These are phyloP conservation scores for Lineus longissimus DNA, from an alignment of 1,140 invertebrate genomes.

Conservation along the genomic window DNA sequence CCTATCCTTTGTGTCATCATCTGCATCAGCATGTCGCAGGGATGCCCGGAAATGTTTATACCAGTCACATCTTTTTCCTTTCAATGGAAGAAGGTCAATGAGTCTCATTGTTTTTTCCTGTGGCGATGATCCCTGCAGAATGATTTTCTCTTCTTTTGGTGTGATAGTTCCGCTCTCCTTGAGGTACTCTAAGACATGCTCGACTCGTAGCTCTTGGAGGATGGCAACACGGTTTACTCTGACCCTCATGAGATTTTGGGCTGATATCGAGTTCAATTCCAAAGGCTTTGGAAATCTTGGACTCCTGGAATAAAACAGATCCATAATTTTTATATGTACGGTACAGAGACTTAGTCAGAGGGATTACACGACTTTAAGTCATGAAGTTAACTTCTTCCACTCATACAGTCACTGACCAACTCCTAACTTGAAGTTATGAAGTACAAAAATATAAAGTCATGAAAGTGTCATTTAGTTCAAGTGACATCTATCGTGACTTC, in stretches of 20 bases:
- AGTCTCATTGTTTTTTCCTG: constrained; percentile 41
- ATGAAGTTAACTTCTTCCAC: no score
- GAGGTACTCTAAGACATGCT: constrained; percentile 37
- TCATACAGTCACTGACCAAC: no score
- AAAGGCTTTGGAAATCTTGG: background rate
- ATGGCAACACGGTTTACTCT: constrained; percentile 47
- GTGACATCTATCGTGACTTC: no score
- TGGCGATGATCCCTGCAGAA: constrained; percentile 32
- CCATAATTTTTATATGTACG: no score
- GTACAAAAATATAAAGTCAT: no score
- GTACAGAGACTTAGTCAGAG: no score
- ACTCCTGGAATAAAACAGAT: background rate
- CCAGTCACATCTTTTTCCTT: constrained; percentile 38
- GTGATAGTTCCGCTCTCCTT: constrained; percentile 29
- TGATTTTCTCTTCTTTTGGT: constrained; percentile 33
- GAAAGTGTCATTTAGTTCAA: no score
- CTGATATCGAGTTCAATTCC: background rate
- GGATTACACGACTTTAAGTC: no score
- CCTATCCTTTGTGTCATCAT: constrained; percentile 30
- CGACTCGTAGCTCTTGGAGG: constrained; percentile 44
- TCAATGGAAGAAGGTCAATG: constrained; percentile 41
- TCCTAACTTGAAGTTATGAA: no score
- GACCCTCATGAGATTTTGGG: constrained; percentile 44
- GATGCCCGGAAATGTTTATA: constrained; percentile 31
- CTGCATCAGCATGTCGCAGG: constrained; percentile 32